Conservation (phyloP, 2,113 vertebrate species). For the Calidris pugnax region DNA sequence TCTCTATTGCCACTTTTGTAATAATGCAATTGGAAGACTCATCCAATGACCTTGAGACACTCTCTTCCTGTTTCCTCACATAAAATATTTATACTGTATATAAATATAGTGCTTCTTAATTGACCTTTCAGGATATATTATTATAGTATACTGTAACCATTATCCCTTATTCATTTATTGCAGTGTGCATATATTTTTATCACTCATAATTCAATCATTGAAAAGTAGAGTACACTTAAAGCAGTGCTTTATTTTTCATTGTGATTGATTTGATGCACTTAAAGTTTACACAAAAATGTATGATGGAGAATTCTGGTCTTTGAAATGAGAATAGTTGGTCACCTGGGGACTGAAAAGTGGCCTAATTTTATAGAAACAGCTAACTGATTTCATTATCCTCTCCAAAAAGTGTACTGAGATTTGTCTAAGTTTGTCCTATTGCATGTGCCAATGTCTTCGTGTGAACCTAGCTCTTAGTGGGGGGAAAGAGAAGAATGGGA, state of each 20-base stretch:
- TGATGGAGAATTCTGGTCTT: neutral
- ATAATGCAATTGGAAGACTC: slow-evolving; percentile 21
- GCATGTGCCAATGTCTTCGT: neutral
- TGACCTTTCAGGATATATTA: slow-evolving; percentile 3
- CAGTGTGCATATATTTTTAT: neutral
- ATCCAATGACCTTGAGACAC: slow-evolving; percentile 24
- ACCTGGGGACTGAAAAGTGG: neutral
- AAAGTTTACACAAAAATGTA: neutral
- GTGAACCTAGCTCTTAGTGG: neutral
- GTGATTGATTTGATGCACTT: neutral
- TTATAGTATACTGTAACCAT: neutral
- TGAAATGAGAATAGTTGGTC: neutral
- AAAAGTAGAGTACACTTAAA: neutral
- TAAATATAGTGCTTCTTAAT: slow-evolving; percentile 34
- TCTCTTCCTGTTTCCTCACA: slow-evolving; percentile 54
- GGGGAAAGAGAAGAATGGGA: neutral
- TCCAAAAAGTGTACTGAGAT: neutral
- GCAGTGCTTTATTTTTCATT: neutral
- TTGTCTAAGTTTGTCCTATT: neutral
- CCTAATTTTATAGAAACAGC: neutral
- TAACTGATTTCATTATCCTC: neutral
- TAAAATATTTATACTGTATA: slow-evolving; percentile 51
- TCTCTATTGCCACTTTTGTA: slow-evolving; percentile 28
- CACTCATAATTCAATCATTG: neutral
- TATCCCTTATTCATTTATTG: slow-evolving; percentile 13